Evolutionary conservation across 1,140 invertebrate genomes (phyloP).

Genomic region (Trachelipus rathkii): DNA sequence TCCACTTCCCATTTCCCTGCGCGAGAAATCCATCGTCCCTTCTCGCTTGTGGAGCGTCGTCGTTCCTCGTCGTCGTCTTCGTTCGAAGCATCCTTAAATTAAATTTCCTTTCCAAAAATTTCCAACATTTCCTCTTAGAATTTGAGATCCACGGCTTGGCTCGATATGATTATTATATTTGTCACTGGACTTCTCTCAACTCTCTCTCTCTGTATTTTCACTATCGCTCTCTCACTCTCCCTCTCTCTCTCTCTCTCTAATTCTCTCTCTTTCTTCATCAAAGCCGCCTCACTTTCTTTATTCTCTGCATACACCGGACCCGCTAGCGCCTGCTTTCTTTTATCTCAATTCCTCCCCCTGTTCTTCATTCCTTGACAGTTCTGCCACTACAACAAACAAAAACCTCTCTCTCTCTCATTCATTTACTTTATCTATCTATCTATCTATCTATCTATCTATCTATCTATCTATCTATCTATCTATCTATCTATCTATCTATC

Average conservation of each 20-base stretch:
- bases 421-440: no score
- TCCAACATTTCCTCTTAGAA: constrained; percentile 10
- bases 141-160: constrained; percentile 4
- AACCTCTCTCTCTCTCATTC: no score
- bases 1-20: constrained; percentile 4
- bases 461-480: no score
- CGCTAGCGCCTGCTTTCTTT: no score
- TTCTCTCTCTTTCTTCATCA: background rate
- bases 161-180: constrained; percentile 12
- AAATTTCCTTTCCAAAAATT: constrained; percentile 9
- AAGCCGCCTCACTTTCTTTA: background rate
- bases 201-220: background rate
- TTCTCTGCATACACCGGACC: background rate
- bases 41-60: background rate
- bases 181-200: constrained; percentile 2
- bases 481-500: no score
- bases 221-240: background rate
- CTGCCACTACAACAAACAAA: no score
- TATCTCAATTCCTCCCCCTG: no score
- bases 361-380: no score
- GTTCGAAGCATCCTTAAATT: constrained; percentile 10
- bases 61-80: no score
- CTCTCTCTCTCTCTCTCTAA: background rate
- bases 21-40: background rate
- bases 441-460: no score